Percentiles rank a stretch among this genome's conserved stretches.
These are phyloP conservation scores for Gryon sp. DNA, from an alignment of 1,140 invertebrate species.

Conservation along the genomic window DNA sequence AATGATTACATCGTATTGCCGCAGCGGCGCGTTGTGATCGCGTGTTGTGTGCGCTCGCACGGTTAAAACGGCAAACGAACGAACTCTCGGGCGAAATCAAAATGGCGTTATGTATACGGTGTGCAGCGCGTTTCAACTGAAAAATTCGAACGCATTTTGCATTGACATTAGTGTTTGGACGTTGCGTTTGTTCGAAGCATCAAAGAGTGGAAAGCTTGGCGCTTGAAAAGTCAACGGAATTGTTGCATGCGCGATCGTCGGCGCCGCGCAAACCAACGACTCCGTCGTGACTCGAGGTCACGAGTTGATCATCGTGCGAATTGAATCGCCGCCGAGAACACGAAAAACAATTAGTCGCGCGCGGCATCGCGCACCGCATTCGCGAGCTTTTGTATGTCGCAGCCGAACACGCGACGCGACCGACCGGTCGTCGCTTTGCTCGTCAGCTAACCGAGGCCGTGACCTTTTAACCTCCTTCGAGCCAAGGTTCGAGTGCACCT, in stretches of 20 bases:
- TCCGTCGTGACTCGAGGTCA: constrained; percentile 58
- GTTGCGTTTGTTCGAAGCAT: constrained; percentile 35
- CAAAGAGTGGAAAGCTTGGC: constrained; percentile 11
- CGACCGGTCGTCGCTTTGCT: constrained; percentile 32
- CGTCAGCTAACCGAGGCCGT: constrained; percentile 36
- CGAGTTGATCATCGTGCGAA: constrained; percentile 31
- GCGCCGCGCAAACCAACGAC: constrained; percentile 48
- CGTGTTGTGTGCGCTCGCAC: constrained; percentile 5
- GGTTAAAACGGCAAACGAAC: constrained; percentile 7
- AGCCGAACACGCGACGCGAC: constrained; percentile 30
- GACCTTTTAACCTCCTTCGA: constrained; percentile 61
- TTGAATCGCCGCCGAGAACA: constrained; percentile 34
- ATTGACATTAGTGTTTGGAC: constrained; percentile 63
- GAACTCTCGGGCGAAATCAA: constrained; percentile 60
- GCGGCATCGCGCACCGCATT: background rate
- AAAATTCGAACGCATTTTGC: constrained; percentile 33
- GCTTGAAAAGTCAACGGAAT: constrained; percentile 18
- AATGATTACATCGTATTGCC: too few species aligned
- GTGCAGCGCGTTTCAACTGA: constrained; percentile 43
- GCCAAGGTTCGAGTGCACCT: constrained; percentile 59
- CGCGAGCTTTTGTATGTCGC: constrained; percentile 45
- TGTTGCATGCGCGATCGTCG: constrained; percentile 23
- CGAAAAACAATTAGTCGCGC: constrained; percentile 18
- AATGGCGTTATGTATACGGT: constrained; percentile 72
- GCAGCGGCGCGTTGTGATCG: constrained; percentile 9